Percentiles rank a stretch among this genome's conserved stretches.
These are phyloP conservation scores for Alentia gelatinosa DNA, from an alignment of 2,888 invertebrate species.

Conservation along the genomic window DNA sequence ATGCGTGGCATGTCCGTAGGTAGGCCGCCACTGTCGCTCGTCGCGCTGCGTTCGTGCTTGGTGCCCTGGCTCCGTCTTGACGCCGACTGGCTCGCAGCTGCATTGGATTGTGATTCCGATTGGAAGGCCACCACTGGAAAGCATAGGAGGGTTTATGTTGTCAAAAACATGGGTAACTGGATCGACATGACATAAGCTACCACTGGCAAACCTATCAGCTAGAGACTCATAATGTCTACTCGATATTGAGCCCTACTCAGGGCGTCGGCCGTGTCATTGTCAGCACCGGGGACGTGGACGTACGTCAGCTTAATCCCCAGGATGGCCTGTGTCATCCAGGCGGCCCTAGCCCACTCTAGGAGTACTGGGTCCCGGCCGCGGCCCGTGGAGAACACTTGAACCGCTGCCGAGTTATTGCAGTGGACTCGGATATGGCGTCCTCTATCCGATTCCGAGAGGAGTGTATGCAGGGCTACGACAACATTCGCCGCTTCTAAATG, in stretches of 20 bases:
- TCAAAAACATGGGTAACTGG: too few relatives aligned
- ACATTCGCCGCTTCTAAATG: not conserved
- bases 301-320: not conserved
- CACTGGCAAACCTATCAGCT: too few relatives aligned
- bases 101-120: too few relatives aligned
- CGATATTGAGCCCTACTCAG: not conserved
- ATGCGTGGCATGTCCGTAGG: too few relatives aligned
- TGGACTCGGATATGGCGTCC: not conserved
- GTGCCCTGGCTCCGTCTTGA: too few relatives aligned
- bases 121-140: too few relatives aligned
- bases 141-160: too few relatives aligned
- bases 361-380: not conserved
- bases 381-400: not conserved
- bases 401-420: not conserved
- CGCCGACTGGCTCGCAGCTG: too few relatives aligned
- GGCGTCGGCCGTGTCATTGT: not conserved
- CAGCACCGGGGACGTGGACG: not conserved
- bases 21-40: too few relatives aligned
- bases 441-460: not conserved
- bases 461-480: not conserved
- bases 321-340: not conserved
- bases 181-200: too few relatives aligned
- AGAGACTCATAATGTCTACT: too few relatives aligned
- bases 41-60: too few relatives aligned
- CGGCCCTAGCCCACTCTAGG: not conserved